Percentiles rank a stretch among this genome's conserved stretches.
Evolutionary conservation across 2,113 vertebrate species (phyloP).

Genomic region (Tylochromis polylepis): DNA sequence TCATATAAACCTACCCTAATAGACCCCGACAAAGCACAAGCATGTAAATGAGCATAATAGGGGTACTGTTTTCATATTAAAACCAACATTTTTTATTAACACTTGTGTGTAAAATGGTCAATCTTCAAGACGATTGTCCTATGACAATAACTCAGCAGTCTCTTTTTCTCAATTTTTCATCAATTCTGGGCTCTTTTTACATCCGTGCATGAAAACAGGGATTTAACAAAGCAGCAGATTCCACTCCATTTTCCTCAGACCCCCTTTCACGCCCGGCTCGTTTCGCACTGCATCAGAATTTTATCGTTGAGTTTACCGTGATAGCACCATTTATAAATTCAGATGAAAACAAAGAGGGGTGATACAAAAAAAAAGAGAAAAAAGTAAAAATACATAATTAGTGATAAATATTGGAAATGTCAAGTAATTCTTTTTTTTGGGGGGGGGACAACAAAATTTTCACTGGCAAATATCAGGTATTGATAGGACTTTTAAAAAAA

Average conservation of each 20-base stretch:
- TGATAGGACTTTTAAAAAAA: not conserved
- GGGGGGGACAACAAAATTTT: not conserved
- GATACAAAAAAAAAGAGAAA: not conserved
- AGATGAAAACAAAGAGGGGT: not conserved
- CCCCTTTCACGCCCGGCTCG: not conserved
- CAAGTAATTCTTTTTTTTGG: not conserved
- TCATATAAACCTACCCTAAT: not conserved
- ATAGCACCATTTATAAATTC: not conserved
- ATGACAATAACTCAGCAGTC: not conserved
- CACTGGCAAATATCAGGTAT: not conserved
- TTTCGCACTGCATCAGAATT: not conserved
- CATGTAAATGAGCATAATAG: not conserved
- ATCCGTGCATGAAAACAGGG: not conserved
- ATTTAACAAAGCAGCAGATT: not conserved
- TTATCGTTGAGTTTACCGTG: not conserved
- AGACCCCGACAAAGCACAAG: not conserved
- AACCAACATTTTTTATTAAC: not conserved
- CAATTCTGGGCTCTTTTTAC: not conserved
- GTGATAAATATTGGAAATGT: not conserved
- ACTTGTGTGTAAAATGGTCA: not conserved
- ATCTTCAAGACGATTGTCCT: conserved; percentile 17
- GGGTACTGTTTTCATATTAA: not conserved
- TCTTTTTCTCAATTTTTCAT: not conserved
- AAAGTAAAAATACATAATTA: not conserved
- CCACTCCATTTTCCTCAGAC: not conserved